Conservation (phyloP, 2,113 vertebrate genomes). For the Periophthalmodon schlosseri region DNA sequence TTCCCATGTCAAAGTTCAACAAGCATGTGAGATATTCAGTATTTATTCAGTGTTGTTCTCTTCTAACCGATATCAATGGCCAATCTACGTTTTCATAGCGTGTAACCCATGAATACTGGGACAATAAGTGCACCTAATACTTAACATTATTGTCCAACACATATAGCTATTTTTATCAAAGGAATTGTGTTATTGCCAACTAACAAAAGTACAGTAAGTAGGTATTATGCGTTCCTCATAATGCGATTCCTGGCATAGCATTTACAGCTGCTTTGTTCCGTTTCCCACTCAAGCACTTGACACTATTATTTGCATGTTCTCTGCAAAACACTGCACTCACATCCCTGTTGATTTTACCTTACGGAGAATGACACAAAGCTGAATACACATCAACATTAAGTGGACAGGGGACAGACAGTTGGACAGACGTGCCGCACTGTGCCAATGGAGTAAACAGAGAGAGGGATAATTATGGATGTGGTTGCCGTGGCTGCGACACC, state of each 20-base stretch:
- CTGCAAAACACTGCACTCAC: neutral
- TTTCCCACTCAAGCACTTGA: neutral
- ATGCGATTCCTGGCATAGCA: neutral
- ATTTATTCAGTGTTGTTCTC: no score
- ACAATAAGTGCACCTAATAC: no score
- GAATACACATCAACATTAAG: neutral
- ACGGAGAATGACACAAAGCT: constrained; percentile 10
- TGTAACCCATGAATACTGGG: no score
- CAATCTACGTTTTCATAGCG: no score
- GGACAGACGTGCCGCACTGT: constrained; percentile 15
- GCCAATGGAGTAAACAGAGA: constrained; percentile 59
- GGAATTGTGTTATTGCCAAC: no score
- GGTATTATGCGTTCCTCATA: neutral
- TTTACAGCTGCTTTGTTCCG: neutral
- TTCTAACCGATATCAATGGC: no score
- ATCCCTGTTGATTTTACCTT: constrained; percentile 13
- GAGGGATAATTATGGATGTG: constrained; percentile 60
- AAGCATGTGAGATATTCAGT: no score
- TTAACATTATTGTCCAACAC: no score
- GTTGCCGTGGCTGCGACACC: constrained; percentile 60
- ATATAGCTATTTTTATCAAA: no score
- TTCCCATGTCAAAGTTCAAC: no score
- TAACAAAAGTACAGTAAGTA: neutral
- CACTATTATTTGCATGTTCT: constrained; percentile 5
- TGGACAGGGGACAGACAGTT: neutral